Conservation (phyloP, 1,140 invertebrate species). For the Palaemon carinicauda region DNA sequence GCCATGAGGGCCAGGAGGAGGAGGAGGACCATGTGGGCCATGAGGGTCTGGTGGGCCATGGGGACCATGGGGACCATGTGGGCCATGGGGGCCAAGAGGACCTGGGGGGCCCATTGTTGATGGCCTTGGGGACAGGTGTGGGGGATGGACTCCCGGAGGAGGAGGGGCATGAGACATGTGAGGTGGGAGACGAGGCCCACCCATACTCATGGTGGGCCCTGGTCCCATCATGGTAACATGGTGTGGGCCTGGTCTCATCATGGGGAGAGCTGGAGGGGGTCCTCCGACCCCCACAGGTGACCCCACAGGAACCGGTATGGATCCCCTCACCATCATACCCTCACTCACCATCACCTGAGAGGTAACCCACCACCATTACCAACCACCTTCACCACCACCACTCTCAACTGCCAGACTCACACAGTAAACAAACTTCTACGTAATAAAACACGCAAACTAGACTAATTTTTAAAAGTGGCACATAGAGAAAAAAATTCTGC, state of each 20-base stretch:
- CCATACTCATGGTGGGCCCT: constrained; percentile 42
- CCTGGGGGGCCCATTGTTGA: constrained; percentile 31
- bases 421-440: constrained; percentile 45
- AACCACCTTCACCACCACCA: constrained; percentile 52
- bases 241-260: constrained; percentile 45
- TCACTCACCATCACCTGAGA: constrained; percentile 56
- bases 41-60: constrained; percentile 29
- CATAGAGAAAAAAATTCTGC: too few species aligned
- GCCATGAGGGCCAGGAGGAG: constrained; percentile 12
- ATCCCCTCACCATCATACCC: constrained; percentile 47
- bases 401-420: constrained; percentile 48
- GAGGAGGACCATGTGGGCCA: constrained; percentile 22
- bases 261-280: constrained; percentile 35
- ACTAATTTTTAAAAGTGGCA: neutral
- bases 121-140: constrained; percentile 45
- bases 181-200: constrained; percentile 40
- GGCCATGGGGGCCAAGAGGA: constrained; percentile 37
- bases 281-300: constrained; percentile 41
- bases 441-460: neutral
- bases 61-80: constrained; percentile 29
- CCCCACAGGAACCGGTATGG: constrained; percentile 33
- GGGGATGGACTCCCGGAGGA: constrained; percentile 45
- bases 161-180: constrained; percentile 40
- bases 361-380: constrained; percentile 52
- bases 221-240: constrained; percentile 46